Evolutionary conservation across 2,113 vertebrate species (phyloP).

Genomic region (Ploceus nigricollis): DNA sequence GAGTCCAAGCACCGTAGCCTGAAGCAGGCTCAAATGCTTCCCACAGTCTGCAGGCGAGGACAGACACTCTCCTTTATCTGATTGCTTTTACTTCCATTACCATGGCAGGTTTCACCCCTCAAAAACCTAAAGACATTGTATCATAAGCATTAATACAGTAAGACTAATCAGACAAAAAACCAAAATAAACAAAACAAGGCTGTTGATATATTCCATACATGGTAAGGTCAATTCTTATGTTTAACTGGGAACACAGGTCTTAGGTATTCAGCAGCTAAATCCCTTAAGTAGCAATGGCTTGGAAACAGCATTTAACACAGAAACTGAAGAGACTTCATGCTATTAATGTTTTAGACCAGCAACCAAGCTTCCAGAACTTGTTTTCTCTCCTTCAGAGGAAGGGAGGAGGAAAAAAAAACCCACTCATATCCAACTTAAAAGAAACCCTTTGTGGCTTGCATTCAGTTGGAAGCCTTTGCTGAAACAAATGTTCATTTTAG

Average conservation of each 20-base stretch:
- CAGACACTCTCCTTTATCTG: neutral
- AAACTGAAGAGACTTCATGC: neutral
- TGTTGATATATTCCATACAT: neutral
- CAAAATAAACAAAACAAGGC: neutral
- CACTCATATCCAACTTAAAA: neutral
- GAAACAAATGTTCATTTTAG: neutral
- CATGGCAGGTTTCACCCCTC: neutral
- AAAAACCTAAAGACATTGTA: neutral
- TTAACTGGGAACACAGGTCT: neutral
- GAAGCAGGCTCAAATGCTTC: neutral
- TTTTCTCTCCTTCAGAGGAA: neutral
- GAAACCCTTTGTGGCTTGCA: neutral
- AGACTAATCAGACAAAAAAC: neutral
- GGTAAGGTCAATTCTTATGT: neutral
- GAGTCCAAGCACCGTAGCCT: neutral
- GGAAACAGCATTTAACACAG: neutral
- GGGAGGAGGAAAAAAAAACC: rapidly evolving
- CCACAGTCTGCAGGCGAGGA: neutral
- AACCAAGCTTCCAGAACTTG: neutral
- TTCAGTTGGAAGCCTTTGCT: neutral
- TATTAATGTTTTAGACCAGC: neutral
- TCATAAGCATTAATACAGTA: neutral
- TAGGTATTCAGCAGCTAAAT: neutral
- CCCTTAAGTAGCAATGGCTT: neutral
- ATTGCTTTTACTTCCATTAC: neutral